Conservation (phyloP, 2,888 invertebrate genomes). For the Plagodis pulveraria region DNA sequence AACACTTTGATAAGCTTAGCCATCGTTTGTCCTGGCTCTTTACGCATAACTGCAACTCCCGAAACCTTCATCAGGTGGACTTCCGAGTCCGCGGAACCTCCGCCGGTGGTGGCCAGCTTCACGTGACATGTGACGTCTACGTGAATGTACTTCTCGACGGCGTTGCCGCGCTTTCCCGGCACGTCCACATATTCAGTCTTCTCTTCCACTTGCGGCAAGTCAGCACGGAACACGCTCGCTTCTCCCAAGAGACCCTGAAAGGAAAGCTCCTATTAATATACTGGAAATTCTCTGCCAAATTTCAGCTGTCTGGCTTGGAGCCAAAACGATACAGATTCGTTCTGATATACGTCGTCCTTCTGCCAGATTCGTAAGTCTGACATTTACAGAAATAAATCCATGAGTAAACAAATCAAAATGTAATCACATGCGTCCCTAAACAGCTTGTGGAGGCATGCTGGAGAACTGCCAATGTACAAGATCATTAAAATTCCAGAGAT, state of each 20-base stretch:
- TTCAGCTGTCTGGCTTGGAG: slow-evolving; percentile 44
- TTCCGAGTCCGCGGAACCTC: slow-evolving; percentile 82
- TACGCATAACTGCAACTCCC: slow-evolving; percentile 87
- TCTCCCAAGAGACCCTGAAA: slow-evolving; percentile 84
- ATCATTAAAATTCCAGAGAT: slow-evolving; percentile 14
- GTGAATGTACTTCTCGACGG: slow-evolving; percentile 87
- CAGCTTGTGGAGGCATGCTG: slow-evolving; percentile 19
- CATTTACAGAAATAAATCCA: slow-evolving; percentile 40
- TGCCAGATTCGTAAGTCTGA: slow-evolving; percentile 52
- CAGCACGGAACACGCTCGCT: slow-evolving; percentile 88
- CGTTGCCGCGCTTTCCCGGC: slow-evolving; percentile 73
- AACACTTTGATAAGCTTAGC: slow-evolving; percentile 86
- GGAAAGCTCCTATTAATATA: slow-evolving; percentile 44
- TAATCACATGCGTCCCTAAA: slow-evolving; percentile 23
- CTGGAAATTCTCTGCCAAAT: slow-evolving; percentile 38
- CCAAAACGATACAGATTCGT: slow-evolving; percentile 55
- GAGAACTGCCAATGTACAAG: slow-evolving; percentile 5
- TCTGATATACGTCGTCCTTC: slow-evolving; percentile 42
- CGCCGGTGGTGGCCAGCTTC: slow-evolving; percentile 84
- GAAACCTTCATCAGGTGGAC: slow-evolving; percentile 88
- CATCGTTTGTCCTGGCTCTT: slow-evolving; percentile 81
- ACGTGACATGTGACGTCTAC: slow-evolving; percentile 89
- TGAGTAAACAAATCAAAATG: slow-evolving; percentile 48
- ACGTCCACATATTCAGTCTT: slow-evolving; percentile 85
- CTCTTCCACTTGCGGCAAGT: slow-evolving; percentile 88